phyloP scores from a whole-genome alignment of 1,140 invertebrate genomes.

The Drosophila tropicalis region DNA sequence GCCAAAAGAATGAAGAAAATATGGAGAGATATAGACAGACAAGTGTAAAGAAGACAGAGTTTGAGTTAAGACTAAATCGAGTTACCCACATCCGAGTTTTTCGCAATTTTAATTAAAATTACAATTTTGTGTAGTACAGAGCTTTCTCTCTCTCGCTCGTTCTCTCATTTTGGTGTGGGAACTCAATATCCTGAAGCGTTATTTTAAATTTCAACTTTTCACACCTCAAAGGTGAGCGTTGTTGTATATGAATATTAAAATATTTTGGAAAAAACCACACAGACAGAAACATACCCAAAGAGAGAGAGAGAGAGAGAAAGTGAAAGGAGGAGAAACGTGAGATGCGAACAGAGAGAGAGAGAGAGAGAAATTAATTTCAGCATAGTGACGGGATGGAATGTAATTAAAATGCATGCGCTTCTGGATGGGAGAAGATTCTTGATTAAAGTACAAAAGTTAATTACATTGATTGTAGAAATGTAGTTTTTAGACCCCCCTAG shows the following conservation, averaged over 20 bases:
- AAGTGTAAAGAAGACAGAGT: background rate
- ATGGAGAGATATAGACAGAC: background rate
- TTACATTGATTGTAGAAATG: conserved; percentile 14
- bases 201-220: conserved; percentile 23
- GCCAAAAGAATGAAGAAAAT: conserved; percentile 1
- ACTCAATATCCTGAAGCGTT: conserved; percentile 41
- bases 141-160: conserved; percentile 6
- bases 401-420: conserved; percentile 9
- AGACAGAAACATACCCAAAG: background rate
- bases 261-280: background rate
- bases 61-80: conserved; percentile 11
- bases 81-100: background rate
- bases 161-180: background rate
- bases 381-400: background rate
- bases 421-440: background rate
- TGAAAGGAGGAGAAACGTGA: background rate
- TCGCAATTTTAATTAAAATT: conserved; percentile 52
- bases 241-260: conserved; percentile 20
- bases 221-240: conserved; percentile 31
- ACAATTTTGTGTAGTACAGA: conserved; percentile 22
- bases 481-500: background rate
- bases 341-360: background rate
- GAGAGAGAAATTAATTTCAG: conserved; percentile 1
- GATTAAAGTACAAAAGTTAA: conserved; percentile 19
- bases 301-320: background rate